Evolutionary conservation across 92 coral and sea anemone genomes (phyloP).

Genomic region (Porites cylindrica): DNA sequence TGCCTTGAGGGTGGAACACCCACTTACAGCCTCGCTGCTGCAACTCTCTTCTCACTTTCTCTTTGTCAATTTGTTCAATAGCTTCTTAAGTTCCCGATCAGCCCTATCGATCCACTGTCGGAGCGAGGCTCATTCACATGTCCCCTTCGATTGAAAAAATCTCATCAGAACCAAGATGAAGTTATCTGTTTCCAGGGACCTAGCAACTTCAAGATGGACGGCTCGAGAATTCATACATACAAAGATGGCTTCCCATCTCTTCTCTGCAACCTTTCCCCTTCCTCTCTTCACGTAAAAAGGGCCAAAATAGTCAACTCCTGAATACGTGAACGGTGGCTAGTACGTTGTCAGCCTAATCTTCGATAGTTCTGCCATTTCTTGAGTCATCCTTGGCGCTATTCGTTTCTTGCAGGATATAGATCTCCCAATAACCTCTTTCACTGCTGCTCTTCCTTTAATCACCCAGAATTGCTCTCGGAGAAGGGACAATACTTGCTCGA

Average conservation of each 20-base stretch:
- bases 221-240: constrained; percentile 61
- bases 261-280: constrained; percentile 57
- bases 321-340: constrained; percentile 52
- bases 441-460: constrained; percentile 23
- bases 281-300: constrained; percentile 72
- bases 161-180: constrained; percentile 46
- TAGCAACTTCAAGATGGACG: constrained; percentile 56
- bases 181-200: constrained; percentile 64
- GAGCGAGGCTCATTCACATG: constrained; percentile 57
- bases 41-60: constrained; percentile 13
- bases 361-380: constrained; percentile 54
- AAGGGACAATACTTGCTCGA: constrained; percentile 46
- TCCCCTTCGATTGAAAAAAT: constrained; percentile 46
- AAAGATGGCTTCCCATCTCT: constrained; percentile 66
- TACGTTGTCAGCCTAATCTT: constrained; percentile 53
- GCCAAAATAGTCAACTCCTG: constrained; percentile 68
- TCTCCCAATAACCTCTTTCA: neutral
- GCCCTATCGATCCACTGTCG: constrained; percentile 66
- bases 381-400: constrained; percentile 32
- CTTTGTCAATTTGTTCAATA: constrained; percentile 27
- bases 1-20: constrained; percentile 74
- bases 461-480: constrained; percentile 39
- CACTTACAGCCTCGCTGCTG: constrained; percentile 66
- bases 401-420: constrained; percentile 30
- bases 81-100: constrained; percentile 52